Evolutionary conservation across 2,113 vertebrate species (phyloP).

Genomic region (Hyla sarda): DNA sequence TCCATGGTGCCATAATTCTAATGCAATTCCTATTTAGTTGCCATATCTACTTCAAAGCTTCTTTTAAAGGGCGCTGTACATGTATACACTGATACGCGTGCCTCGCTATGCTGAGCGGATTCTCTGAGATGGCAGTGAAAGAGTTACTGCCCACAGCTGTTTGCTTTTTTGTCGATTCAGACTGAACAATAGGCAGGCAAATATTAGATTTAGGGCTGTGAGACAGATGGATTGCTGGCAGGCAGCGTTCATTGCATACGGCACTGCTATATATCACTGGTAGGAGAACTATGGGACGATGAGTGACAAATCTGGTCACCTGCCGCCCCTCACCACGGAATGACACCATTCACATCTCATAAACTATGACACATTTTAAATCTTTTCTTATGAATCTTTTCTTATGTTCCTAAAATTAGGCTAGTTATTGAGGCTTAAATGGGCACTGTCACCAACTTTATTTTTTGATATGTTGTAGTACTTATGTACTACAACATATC

Average conservation of each 20-base stretch:
- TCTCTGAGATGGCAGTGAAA: neutral
- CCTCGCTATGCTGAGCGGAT: neutral
- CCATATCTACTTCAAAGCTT: no score
- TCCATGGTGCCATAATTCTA: no score
- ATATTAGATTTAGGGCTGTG: conserved; percentile 49
- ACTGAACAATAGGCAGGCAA: conserved; percentile 36
- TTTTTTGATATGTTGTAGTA: no score
- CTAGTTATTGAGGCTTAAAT: no score
- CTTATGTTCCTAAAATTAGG: no score
- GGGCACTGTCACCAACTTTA: no score
- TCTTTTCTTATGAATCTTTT: no score
- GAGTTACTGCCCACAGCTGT: conserved; percentile 12
- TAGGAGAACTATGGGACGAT: neutral
- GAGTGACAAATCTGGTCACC: neutral
- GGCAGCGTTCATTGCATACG: neutral
- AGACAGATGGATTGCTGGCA: conserved; percentile 30
- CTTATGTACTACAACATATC: no score
- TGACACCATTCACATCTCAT: no score
- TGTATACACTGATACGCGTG: neutral
- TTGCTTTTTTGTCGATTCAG: conserved; percentile 12
- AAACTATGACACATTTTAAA: no score
- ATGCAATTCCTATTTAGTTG: no score
- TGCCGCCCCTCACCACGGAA: neutral
- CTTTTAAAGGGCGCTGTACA: neutral
- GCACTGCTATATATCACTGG: conserved; percentile 37